Conservation (phyloP, 2,888 invertebrate species). For the Rotaria magnacalcarata region DNA sequence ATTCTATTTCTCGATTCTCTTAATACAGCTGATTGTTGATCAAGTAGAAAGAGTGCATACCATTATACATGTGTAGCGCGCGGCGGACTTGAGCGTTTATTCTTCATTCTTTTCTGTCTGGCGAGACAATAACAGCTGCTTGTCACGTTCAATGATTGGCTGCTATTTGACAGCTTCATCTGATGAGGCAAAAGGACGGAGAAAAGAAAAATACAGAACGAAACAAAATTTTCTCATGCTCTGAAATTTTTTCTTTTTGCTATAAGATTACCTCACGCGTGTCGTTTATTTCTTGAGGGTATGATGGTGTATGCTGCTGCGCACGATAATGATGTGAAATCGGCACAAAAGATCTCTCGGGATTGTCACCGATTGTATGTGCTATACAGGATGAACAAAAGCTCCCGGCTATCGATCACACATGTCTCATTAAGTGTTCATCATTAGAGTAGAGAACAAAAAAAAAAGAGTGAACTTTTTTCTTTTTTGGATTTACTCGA, state of each 20-base stretch:
- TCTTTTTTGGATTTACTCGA: no score
- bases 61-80: not conserved
- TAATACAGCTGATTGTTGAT: constrained; percentile 18
- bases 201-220: not conserved
- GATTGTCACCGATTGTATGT: not conserved
- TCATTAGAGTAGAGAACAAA: not conserved
- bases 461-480: no score
- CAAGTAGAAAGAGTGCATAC: not conserved
- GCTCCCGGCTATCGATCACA: constrained; percentile 29
- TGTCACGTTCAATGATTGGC: not conserved
- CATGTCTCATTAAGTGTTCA: not conserved
- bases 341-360: constrained; percentile 23
- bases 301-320: not conserved
- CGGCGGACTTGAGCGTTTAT: not conserved
- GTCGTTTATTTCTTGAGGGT: not conserved
- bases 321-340: constrained; percentile 22
- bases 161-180: constrained; percentile 5
- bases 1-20: not conserved
- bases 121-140: not conserved
- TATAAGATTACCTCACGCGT: not conserved
- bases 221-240: not conserved
- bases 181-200: not conserved
- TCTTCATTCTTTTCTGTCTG: not conserved
- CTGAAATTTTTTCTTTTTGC: not conserved
- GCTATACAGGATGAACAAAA: not conserved